Evolutionary conservation across 2,113 vertebrate genomes (phyloP), one percentile per base, ranked within the genome.

Genomic region (Uria aalge): DNA sequence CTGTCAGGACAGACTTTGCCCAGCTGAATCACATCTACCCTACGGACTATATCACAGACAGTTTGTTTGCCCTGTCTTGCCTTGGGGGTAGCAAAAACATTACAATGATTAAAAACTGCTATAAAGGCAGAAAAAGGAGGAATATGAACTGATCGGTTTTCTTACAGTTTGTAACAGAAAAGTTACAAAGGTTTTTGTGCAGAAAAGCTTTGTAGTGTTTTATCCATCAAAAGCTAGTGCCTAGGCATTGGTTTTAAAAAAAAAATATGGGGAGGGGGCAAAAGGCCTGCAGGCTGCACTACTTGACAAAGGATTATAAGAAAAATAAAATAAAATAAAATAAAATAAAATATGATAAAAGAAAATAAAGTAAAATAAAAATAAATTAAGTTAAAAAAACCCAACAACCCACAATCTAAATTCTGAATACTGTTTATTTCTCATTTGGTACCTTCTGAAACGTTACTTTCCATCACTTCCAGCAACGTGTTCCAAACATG

Each of bases 381-480:
- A 20, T 20, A 47, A 47, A 47, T 47, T 47, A 47, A 19, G 19
- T 20, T 6, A 8, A 36, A 8, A 68, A 59, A n/a, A 22, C 14
- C 8, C 8, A 40, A 27, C 56, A 2, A 0, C 18, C 4, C 9
- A 45, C 11, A 34, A 1, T 18, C 10, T 26, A 47, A 55, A 21
- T 84, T 47, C 9, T 64, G 8, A 2, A 8, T 84, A 26, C 6
- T 80, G 15, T 45, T 72, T 89, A 50, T 76, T 89, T 84, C 36
- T 10, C 6, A 17, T 64, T 77, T 84, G 20, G 4, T 60, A 30
- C 9, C 6, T 79, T 78, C 23, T 72, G 34, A 45, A 86, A 48
- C 2, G 12, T 67, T 63, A 48, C 2, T 2, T 8, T 63, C 21
- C 10, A 47, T 26, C 15, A 48, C 4, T 78, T 85, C 22, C 20